Percentiles rank a stretch among this genome's conserved stretches.
Evolutionary conservation across 2,888 invertebrate species (phyloP).

Genomic region (Brassicogethes aeneus): DNA sequence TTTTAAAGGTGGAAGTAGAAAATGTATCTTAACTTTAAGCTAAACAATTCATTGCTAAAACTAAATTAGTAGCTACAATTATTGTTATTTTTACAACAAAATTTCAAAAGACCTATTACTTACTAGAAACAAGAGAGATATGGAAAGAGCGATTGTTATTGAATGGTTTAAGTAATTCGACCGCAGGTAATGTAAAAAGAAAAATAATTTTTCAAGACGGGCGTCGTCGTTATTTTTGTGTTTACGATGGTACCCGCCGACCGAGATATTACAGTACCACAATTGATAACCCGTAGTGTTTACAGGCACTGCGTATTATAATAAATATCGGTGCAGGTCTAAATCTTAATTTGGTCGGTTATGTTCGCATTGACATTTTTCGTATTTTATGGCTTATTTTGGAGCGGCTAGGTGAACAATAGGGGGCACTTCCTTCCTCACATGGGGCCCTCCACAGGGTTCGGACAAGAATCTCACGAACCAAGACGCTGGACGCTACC

Average conservation of each 20-base stretch:
- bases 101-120: too few species aligned
- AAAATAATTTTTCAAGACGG: slow-evolving; percentile 38
- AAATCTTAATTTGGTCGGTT: slow-evolving; percentile 32
- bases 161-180: too few species aligned
- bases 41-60: too few species aligned
- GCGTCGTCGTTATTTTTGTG: slow-evolving; percentile 30
- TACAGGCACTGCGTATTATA: slow-evolving; percentile 30
- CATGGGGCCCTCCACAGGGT: slow-evolving; percentile 21
- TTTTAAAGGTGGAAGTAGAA: too few species aligned
- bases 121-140: too few species aligned
- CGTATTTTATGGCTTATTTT: slow-evolving; percentile 34
- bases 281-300: slow-evolving; percentile 39
- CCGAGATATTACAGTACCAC: slow-evolving; percentile 30
- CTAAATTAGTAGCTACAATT: too few species aligned
- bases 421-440: slow-evolving; percentile 29
- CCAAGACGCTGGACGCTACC: too few species aligned
- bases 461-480: slow-evolving; percentile 20
- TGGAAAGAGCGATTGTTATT: too few species aligned
- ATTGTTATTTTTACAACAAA: too few species aligned
- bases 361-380: slow-evolving; percentile 33
- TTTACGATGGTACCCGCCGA: slow-evolving; percentile 32
- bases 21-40: too few species aligned
- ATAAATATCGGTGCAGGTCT: slow-evolving; percentile 26
- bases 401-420: slow-evolving; percentile 19
- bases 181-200: too few species aligned